These are phyloP conservation scores for Philonicus albiceps DNA, from an alignment of 2,888 invertebrate genomes.

Conservation along the genomic window DNA sequence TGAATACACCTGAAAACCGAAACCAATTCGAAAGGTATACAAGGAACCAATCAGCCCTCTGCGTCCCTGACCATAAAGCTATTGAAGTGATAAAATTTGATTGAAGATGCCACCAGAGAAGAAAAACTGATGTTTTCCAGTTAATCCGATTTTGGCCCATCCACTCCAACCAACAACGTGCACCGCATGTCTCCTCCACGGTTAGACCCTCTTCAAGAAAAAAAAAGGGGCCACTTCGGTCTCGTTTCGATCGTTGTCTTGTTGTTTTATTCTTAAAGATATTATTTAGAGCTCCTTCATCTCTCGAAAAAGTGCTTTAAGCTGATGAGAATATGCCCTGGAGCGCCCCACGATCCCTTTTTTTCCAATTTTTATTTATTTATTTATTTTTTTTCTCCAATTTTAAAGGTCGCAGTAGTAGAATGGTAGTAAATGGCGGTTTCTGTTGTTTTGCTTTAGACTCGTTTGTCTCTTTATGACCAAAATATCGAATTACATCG, in stretches of 20 bases:
- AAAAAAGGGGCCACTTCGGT: neutral
- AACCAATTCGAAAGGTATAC: neutral
- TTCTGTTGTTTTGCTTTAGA: neutral
- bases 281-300: constrained; percentile 6
- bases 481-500: constrained; percentile 31
- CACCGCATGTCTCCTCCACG: neutral
- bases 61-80: neutral
- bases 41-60: neutral
- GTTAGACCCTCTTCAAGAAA: constrained; percentile 7
- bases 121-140: constrained; percentile 28
- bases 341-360: neutral
- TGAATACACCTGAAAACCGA: neutral
- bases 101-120: constrained; percentile 35
- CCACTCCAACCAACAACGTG: neutral
- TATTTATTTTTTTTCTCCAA: neutral
- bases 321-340: neutral
- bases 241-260: neutral
- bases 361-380: neutral
- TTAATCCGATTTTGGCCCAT: constrained; percentile 29
- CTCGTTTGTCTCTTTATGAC: constrained; percentile 18
- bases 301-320: constrained; percentile 10
- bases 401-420: constrained; percentile 14
- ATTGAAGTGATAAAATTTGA: constrained; percentile 37
- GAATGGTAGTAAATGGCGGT: constrained; percentile 41
- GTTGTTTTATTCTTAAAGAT: constrained; percentile 21